A percentile compares a stretch with the other conserved stretches of the same genome.
phyloP scores from a whole-genome alignment of 2,113 vertebrate genomes.

The Rostratula benghalensis region DNA sequence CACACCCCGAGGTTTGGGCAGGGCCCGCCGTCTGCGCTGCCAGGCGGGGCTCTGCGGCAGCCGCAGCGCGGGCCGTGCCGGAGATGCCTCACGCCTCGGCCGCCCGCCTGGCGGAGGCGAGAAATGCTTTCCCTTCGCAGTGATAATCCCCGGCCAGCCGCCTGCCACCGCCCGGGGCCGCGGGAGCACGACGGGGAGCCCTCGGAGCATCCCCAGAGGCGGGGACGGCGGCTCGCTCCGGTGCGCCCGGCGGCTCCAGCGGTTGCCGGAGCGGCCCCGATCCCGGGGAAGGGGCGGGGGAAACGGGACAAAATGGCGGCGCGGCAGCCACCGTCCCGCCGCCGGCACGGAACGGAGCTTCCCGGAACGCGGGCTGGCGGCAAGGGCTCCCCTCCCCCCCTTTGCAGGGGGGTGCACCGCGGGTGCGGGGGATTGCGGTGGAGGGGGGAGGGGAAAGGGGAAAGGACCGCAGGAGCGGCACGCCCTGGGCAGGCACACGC shows the following conservation, averaged over 20 bases:
- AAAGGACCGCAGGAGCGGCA: no score
- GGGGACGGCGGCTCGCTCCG: no score
- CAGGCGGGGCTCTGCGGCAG: neutral
- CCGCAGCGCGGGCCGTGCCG: neutral
- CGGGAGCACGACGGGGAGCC: no score
- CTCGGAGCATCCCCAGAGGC: neutral
- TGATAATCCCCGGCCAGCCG: neutral
- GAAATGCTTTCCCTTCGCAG: neutral
- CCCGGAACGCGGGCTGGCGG: neutral
- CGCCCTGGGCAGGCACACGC: no score
- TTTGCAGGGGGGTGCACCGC: no score
- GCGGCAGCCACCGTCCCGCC: neutral
- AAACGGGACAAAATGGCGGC: slow-evolving; percentile 24
- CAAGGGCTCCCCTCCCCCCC: no score
- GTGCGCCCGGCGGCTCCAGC: neutral
- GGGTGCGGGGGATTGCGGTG: neutral
- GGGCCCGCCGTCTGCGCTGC: neutral
- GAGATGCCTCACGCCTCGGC: neutral
- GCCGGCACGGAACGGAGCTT: neutral
- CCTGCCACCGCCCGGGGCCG: neutral
- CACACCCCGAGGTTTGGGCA: fast-evolving
- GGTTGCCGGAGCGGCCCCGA: neutral
- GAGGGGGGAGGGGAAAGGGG: no score
- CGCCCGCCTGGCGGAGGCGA: neutral
- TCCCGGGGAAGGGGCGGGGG: neutral